A percentile compares a stretch with the other conserved stretches of the same genome.
Conservation (phyloP, 2,113 vertebrate genomes). For the Butastur rufipennis region DNA sequence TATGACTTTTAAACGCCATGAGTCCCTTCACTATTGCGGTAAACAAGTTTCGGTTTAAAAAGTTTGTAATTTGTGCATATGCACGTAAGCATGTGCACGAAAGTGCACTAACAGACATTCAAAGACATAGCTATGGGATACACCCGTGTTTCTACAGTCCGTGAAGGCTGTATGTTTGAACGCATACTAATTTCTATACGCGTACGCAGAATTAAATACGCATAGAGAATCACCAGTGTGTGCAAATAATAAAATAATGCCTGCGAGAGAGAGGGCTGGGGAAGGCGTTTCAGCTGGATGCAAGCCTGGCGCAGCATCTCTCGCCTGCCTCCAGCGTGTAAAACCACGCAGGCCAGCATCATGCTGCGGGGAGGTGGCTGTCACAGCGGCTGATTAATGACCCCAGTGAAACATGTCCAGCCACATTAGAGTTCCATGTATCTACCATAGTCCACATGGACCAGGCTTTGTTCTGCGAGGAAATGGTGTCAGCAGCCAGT, state of each 20-base stretch:
- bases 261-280: not conserved
- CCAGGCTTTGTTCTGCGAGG: slow-evolving; percentile 99
- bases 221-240: not conserved
- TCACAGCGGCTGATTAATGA: slow-evolving; percentile 99
- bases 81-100: accelerated
- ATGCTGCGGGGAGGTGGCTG: slow-evolving; percentile 87
- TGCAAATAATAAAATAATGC: not conserved
- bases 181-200: accelerated
- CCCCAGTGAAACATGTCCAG: slow-evolving; percentile 98
- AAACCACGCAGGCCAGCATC: slow-evolving; percentile 58
- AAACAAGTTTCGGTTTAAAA: not conserved
- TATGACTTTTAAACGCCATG: not conserved
- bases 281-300: not conserved
- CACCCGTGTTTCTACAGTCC: accelerated
- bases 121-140: not conserved
- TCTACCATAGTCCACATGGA: slow-evolving; percentile 92
- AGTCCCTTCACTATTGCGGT: not conserved
- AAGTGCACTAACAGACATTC: not conserved
- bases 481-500: slow-evolving; percentile 98
- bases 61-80: not conserved
- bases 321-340: slow-evolving; percentile 64
- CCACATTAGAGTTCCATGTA: slow-evolving; percentile 99
- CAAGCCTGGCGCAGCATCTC: not conserved
- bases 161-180: not conserved
- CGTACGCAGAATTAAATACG: accelerated